phyloP scores from a whole-genome alignment of 1,140 invertebrate genomes.

The Chrysoperla carnea region DNA sequence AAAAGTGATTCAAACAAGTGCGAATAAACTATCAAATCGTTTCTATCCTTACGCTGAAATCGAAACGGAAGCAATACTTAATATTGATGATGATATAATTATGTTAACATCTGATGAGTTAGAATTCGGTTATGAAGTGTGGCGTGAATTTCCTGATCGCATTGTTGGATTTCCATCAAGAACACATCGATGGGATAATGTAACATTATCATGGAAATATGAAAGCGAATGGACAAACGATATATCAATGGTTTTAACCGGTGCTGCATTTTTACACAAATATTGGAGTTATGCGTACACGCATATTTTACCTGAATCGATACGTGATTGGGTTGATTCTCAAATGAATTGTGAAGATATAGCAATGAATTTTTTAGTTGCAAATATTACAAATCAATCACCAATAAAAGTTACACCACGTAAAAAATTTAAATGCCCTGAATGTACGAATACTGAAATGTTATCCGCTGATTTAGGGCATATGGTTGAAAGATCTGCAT shows the following conservation, averaged over 20 bases:
- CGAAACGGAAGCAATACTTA: slow-evolving; percentile 79
- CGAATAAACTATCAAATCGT: slow-evolving; percentile 86
- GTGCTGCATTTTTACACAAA: slow-evolving; percentile 87
- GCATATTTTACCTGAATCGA: slow-evolving; percentile 53
- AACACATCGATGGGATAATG: slow-evolving; percentile 79
- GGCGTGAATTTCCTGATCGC: slow-evolving; percentile 84
- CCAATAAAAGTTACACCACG: slow-evolving; percentile 92
- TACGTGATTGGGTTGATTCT: slow-evolving; percentile 67
- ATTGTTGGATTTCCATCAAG: slow-evolving; percentile 85
- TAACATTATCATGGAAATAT: slow-evolving; percentile 67
- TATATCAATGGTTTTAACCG: slow-evolving; percentile 84
- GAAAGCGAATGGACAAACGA: slow-evolving; percentile 92
- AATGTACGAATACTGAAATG: slow-evolving; percentile 88
- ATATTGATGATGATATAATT: slow-evolving; percentile 85
- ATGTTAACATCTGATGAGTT: slow-evolving; percentile 88
- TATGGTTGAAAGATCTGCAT: slow-evolving; percentile 84
- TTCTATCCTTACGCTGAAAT: slow-evolving; percentile 88
- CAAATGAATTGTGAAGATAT: slow-evolving; percentile 94
- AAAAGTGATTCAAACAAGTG: slow-evolving; percentile 77
- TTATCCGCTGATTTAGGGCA: slow-evolving; percentile 80
- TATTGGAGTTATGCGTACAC: slow-evolving; percentile 85
- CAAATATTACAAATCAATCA: slow-evolving; percentile 79
- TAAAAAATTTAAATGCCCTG: slow-evolving; percentile 96
- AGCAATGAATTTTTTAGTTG: slow-evolving; percentile 86
- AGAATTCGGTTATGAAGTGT: slow-evolving; percentile 77